These are phyloP conservation scores for Petaurus breviceps DNA, from an alignment of 2,113 vertebrate species.

Conservation along the genomic window DNA sequence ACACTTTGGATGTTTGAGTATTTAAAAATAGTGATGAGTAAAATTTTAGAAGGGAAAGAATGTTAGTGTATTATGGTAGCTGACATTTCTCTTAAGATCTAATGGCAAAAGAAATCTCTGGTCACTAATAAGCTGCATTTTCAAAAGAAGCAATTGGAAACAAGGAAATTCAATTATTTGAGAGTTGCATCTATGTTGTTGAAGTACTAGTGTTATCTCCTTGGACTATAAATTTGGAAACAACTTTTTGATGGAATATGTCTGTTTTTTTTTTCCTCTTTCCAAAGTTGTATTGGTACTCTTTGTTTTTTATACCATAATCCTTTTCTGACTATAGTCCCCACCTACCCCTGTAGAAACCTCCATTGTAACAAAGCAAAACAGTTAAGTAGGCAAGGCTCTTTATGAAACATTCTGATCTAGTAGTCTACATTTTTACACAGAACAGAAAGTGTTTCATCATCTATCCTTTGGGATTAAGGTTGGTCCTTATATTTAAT, in stretches of 20 bases:
- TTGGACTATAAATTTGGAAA: background rate
- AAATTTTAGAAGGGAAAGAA: conserved; percentile 44
- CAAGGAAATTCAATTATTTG: background rate
- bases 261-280: background rate
- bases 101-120: conserved; percentile 22
- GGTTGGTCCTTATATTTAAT: background rate
- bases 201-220: background rate
- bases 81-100: conserved; percentile 32
- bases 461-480: background rate
- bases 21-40: conserved; percentile 8
- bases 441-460: background rate
- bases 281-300: background rate
- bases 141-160: conserved; percentile 36
- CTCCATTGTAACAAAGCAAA: background rate
- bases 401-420: background rate
- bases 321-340: background rate
- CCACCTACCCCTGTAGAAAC: background rate
- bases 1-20: background rate
- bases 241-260: background rate
- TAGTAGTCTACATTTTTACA: background rate
- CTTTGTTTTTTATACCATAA: background rate
- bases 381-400: background rate
- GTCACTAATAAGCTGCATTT: conserved; percentile 32
- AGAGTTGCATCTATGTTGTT: background rate
- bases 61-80: background rate